Conservation (phyloP, 2,797 vertebrate genomes). For the Coendou prehensilis region DNA sequence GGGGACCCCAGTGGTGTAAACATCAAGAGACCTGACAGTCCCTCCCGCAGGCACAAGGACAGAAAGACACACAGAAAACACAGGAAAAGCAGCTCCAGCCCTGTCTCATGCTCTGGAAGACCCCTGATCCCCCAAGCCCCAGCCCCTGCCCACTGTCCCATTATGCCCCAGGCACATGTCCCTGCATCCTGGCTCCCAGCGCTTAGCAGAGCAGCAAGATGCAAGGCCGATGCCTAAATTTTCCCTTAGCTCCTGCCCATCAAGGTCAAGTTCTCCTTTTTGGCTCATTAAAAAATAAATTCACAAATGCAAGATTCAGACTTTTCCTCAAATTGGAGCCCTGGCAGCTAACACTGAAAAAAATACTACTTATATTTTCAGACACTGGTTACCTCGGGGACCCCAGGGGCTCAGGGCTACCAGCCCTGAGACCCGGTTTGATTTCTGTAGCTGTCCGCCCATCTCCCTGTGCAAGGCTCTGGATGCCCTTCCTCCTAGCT, state of each 20-base stretch:
- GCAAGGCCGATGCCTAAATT: background rate
- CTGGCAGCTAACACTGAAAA: background rate
- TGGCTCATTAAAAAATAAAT: background rate
- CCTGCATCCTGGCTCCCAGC: background rate
- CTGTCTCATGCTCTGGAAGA: background rate
- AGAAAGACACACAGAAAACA: background rate
- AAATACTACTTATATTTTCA: background rate
- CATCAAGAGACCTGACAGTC: fast-evolving
- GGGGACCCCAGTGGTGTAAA: fast-evolving
- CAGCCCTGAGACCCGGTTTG: background rate
- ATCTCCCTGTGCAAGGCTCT: background rate
- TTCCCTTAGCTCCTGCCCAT: background rate
- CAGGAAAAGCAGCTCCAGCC: background rate
- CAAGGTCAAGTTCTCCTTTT: background rate
- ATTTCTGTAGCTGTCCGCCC: background rate
- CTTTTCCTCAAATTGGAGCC: background rate
- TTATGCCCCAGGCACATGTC: fast-evolving
- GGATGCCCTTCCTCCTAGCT: background rate
- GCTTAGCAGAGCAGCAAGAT: background rate
- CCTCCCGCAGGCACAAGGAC: fast-evolving
- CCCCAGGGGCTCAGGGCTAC: background rate
- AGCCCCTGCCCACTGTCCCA: background rate
- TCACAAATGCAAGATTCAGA: background rate
- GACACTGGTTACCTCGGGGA: background rate
- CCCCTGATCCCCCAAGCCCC: background rate